Evolutionary conservation across 1,140 invertebrate genomes (phyloP).

Genomic region (Steinernema feltiae): DNA sequence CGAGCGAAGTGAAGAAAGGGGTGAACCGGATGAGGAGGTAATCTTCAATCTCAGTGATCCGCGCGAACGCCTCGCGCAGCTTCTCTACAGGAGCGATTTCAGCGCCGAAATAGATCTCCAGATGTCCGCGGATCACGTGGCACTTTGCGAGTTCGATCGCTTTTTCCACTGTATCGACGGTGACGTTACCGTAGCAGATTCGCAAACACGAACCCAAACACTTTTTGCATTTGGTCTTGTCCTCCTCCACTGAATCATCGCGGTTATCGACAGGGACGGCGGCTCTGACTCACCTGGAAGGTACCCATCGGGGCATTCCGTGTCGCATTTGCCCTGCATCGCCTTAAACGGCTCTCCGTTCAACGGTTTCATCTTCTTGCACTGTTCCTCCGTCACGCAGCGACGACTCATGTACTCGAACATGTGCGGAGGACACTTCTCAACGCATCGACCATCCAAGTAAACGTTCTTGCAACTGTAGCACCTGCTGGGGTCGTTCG

Average conservation of each 20-base stretch:
- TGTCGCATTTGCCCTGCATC: constrained; percentile 64
- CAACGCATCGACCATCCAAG: constrained; percentile 64
- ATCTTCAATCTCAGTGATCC: constrained; percentile 72
- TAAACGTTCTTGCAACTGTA: constrained; percentile 69
- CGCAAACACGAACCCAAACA: constrained; percentile 61
- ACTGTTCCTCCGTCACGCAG: constrained; percentile 72
- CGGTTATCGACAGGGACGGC: too few relatives aligned
- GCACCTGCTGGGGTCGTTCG: constrained; percentile 64
- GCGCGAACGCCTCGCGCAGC: constrained; percentile 70
- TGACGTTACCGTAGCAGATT: constrained; percentile 54
- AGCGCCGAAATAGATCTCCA: constrained; percentile 72
- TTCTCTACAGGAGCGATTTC: constrained; percentile 67
- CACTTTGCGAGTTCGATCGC: constrained; percentile 63
- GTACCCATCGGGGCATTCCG: constrained; percentile 71
- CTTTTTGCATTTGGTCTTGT: constrained; percentile 54
- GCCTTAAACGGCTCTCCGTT: constrained; percentile 40
- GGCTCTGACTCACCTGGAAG: background rate
- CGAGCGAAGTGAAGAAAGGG: constrained; percentile 72
- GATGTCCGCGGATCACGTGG: constrained; percentile 71
- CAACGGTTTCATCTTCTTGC: constrained; percentile 64
- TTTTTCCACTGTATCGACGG: constrained; percentile 27
- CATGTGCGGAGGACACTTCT: constrained; percentile 68
- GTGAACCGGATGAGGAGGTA: constrained; percentile 73
- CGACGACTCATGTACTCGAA: constrained; percentile 65
- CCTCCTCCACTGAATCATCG: constrained; percentile 41